A percentile compares a stretch with the other conserved stretches of the same genome.
Evolutionary conservation across 2,113 vertebrate genomes (phyloP).

Genomic region (Ranitomeya imitator): DNA sequence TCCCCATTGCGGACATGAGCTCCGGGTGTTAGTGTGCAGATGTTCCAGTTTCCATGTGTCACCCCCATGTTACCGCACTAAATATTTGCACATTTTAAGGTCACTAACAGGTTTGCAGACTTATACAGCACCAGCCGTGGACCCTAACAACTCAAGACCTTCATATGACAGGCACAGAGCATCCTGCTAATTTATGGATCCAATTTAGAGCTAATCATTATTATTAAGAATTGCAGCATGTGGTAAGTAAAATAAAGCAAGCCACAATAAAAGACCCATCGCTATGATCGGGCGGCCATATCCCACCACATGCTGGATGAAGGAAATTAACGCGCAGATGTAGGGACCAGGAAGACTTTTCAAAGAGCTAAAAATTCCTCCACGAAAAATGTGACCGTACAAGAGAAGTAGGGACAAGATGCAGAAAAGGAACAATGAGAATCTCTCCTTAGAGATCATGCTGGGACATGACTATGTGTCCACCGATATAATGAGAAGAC

Average conservation of each 20-base stretch:
- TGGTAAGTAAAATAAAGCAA: not conserved
- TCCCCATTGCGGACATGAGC: not conserved
- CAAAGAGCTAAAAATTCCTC: not conserved
- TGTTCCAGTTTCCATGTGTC: not conserved
- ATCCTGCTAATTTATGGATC: not conserved
- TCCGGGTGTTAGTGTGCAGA: not conserved
- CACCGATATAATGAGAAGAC: too few relatives aligned
- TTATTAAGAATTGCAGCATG: not conserved
- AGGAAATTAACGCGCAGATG: not conserved
- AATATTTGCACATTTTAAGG: not conserved
- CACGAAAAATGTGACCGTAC: not conserved
- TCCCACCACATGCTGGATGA: not conserved
- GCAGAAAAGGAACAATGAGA: too few relatives aligned
- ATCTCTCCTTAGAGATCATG: too few relatives aligned
- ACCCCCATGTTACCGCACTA: not conserved
- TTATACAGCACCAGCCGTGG: constrained; percentile 25
- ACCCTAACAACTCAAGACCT: constrained; percentile 19
- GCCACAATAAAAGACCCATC: not conserved
- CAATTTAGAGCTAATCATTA: not conserved
- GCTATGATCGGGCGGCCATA: not conserved
- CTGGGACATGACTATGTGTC: too few relatives aligned
- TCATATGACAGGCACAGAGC: not conserved
- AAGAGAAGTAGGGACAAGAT: too few relatives aligned
- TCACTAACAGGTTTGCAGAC: not conserved
- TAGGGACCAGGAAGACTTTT: not conserved